Conservation (phyloP, 2,888 invertebrate species). For the Hecatera dysodea region DNA sequence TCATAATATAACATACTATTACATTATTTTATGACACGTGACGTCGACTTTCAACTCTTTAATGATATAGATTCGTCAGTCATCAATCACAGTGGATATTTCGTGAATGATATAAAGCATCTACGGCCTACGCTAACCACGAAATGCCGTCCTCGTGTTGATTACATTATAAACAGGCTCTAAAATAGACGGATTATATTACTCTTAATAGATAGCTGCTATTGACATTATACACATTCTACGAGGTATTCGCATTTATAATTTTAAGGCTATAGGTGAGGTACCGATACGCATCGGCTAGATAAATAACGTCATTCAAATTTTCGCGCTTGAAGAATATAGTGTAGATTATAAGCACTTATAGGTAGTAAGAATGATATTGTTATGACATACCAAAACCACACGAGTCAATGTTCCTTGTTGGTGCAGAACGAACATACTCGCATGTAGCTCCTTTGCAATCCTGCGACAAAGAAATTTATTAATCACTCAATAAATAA, state of each 20-base stretch:
- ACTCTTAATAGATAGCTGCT: conserved; percentile 28
- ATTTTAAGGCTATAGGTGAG: background rate
- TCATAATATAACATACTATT: conserved; percentile 52
- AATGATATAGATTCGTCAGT: conserved; percentile 12
- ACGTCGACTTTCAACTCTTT: conserved; percentile 46
- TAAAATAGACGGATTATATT: conserved; percentile 36
- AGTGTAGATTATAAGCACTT: background rate
- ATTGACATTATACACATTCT: conserved; percentile 35
- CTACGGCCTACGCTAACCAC: conserved; percentile 15
- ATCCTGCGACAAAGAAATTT: conserved; percentile 76
- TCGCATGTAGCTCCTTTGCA: conserved; percentile 90
- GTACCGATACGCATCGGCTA: background rate
- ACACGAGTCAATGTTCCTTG: conserved; percentile 91
- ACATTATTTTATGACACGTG: conserved; percentile 51
- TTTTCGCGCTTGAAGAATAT: background rate
- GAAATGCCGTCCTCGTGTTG: conserved; percentile 20
- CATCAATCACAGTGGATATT: conserved; percentile 19
- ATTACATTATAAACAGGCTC: conserved; percentile 47
- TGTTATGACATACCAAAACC: conserved; percentile 89
- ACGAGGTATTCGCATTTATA: conserved; percentile 6
- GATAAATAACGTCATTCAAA: conserved; percentile 3
- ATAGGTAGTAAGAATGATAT: background rate
- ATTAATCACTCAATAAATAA: background rate
- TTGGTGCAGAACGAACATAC: conserved; percentile 93
- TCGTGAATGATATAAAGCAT: conserved; percentile 17